Conservation (phyloP, 37 sponge, comb jelly and placozoan species). For the Oscarella lobularis region DNA sequence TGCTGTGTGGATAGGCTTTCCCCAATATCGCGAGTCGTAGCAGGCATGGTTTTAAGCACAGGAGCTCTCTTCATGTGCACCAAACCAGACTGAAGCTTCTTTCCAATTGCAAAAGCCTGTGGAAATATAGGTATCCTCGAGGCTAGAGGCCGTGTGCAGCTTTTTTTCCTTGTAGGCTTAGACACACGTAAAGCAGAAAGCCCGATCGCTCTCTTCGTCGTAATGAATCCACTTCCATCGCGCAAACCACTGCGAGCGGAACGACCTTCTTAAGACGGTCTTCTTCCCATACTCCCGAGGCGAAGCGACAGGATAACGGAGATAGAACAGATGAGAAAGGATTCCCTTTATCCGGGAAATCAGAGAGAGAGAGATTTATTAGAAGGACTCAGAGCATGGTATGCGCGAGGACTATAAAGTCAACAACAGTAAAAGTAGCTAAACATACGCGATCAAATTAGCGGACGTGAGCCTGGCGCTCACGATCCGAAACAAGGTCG, state of each 20-base stretch:
- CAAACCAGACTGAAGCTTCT: background rate
- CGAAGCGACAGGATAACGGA: too few relatives aligned
- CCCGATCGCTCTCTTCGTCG: conserved; percentile 1
- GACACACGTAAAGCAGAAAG: background rate
- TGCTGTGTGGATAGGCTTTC: background rate
- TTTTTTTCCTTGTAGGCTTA: background rate
- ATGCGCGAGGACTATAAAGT: too few relatives aligned
- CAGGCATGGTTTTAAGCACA: background rate
- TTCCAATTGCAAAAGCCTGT: conserved; percentile 1
- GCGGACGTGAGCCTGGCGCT: too few relatives aligned
- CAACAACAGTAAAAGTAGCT: too few relatives aligned
- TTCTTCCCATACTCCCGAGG: conserved; percentile 24
- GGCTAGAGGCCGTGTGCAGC: background rate
- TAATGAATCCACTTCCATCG: conserved; percentile 19
- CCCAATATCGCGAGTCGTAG: background rate
- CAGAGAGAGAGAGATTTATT: too few relatives aligned
- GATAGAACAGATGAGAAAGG: too few relatives aligned
- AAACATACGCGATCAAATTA: too few relatives aligned
- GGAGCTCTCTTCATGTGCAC: background rate
- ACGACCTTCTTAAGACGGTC: conserved; percentile 12
- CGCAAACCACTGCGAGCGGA: conserved; percentile 9
- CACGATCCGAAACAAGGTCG: too few relatives aligned
- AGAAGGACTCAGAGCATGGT: too few relatives aligned
- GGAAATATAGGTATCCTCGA: background rate
- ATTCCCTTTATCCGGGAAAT: too few relatives aligned